Percentiles rank a stretch among this genome's conserved stretches.
phyloP scores from a whole-genome alignment of 2,888 invertebrate species.

The Pimpla rufipes region DNA sequence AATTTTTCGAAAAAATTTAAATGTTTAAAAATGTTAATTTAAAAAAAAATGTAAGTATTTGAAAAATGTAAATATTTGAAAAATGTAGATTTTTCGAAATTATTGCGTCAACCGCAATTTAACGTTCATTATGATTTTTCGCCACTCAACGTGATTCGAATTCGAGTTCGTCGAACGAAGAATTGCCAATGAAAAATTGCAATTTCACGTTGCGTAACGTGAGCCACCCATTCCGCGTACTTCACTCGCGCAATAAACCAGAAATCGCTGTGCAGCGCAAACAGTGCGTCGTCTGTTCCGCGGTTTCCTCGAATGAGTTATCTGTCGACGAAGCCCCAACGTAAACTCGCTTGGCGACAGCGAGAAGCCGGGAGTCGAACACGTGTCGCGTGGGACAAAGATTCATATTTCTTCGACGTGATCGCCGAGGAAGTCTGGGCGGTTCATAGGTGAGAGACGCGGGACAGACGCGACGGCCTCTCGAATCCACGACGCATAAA shows the following conservation, averaged over 20 bases:
- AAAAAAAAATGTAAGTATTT: no score
- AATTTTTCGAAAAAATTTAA: no score
- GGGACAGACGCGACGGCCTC: constrained; percentile 33
- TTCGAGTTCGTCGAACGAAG: background rate
- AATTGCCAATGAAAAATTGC: background rate
- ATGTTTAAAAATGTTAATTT: no score
- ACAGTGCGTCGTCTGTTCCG: constrained; percentile 37
- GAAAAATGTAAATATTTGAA: no score
- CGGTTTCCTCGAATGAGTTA: constrained; percentile 46
- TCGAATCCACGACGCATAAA: constrained; percentile 40
- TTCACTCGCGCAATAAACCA: background rate
- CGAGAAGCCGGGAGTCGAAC: constrained; percentile 14
- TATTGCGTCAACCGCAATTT: no score
- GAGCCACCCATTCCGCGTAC: background rate
- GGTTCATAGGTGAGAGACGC: constrained; percentile 16
- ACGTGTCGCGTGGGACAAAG: constrained; percentile 19
- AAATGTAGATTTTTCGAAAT: no score
- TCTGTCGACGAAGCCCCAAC: constrained; percentile 16
- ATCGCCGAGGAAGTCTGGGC: background rate
- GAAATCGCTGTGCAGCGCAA: constrained; percentile 1
- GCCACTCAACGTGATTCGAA: no score
- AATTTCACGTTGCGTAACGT: background rate
- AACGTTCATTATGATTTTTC: no score
- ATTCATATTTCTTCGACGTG: constrained; percentile 36
- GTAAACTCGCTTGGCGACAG: constrained; percentile 48